Evolutionary conservation across 2,113 vertebrate genomes (phyloP), one percentile per base, ranked within the genome.

Genomic region (Peromyscus polionotus): DNA sequence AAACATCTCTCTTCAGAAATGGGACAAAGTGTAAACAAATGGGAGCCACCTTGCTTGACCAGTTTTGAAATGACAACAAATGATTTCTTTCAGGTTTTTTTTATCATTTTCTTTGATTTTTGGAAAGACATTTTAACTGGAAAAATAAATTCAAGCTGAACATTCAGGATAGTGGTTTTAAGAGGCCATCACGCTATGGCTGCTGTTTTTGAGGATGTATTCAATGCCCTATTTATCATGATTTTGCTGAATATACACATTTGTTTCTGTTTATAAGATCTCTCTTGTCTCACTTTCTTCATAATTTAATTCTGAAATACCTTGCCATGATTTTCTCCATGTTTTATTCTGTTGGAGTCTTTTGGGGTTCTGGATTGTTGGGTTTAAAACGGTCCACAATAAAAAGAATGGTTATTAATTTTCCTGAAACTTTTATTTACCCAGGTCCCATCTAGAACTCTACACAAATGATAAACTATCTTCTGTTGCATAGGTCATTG

Each of bases 371-470:
- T 63, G 85, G 8, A 61, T 73, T 26, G 48, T 1, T 36, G 9
- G 36, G 14, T 54, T 39, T 45, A 72, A 70, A 86, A 33, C 33
- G 57, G 20, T 73, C 4, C 13, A 75, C 20, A 75, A 75, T 7
- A 31, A 67, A 39, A 28, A n/a, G 51, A 9, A 33, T 20, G n/a
- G 0, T 26, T 67, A 57, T 67, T 45, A 57, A 20, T 88, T 54
- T 3, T 45, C 12, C 10, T 45, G 33, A 73, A 8, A 33, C 5
- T 36, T 12, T 91, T 72, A 33, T 51, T 10, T 33, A 33, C 16
- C 24, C 1, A 0, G 12, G 2, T 19, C 26, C 28, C 7, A 48
- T 36, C 1, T 17, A 48, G 39, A 8, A 26, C 14, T 24, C 33
- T 48, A 48, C 2, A 19, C 4, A 88, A 11, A 51, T 33, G 11